These are phyloP conservation scores for Cepaea hortensis DNA, from an alignment of 2,888 invertebrate genomes.

Conservation along the genomic window DNA sequence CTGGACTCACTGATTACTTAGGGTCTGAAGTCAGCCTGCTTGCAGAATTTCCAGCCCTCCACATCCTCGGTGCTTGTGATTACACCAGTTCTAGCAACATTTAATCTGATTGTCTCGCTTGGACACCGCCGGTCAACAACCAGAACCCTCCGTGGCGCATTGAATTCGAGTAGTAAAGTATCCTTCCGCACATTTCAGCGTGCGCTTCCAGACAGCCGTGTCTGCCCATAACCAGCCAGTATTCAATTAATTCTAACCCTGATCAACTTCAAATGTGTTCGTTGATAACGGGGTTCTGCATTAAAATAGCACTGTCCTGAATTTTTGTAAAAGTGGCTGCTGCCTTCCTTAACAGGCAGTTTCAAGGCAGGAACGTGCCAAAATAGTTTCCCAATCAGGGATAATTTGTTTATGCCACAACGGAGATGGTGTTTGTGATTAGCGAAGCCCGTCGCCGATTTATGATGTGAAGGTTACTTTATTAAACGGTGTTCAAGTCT, in stretches of 20 bases:
- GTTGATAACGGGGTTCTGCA: neutral
- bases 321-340: neutral
- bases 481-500: conserved; percentile 19
- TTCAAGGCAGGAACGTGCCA: conserved; percentile 32
- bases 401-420: conserved; percentile 37
- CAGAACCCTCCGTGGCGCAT: neutral
- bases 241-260: conserved; percentile 23
- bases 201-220: neutral
- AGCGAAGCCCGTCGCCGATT: conserved; percentile 30
- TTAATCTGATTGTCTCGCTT: conserved; percentile 25
- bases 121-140: conserved; percentile 16
- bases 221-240: neutral
- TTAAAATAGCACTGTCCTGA: conserved; percentile 30
- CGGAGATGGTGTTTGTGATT: conserved; percentile 10
- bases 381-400: conserved; percentile 40
- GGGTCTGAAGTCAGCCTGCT: neutral
- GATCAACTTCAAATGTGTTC: conserved; percentile 9
- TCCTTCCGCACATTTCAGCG: neutral
- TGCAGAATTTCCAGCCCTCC: neutral
- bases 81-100: neutral
- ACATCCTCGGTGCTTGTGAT: conserved; percentile 8
- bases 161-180: conserved; percentile 1
- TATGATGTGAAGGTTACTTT: conserved; percentile 24
- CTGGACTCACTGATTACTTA: conserved; percentile 10
- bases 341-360: conserved; percentile 17